Percentiles rank a stretch among this genome's conserved stretches.
phyloP scores from a whole-genome alignment of 2,888 invertebrate species.

The Thymelicus lineola region DNA sequence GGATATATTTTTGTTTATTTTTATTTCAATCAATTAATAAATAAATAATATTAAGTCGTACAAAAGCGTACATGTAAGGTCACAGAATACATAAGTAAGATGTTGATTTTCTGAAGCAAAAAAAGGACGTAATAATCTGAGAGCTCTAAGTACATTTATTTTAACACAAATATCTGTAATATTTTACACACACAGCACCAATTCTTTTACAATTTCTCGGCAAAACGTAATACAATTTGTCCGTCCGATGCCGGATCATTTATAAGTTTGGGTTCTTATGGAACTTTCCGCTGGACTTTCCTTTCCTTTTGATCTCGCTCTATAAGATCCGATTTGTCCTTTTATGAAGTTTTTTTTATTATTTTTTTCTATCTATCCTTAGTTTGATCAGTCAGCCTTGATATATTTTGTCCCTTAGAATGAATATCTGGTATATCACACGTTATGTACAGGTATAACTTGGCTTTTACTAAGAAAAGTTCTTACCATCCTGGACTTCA shows the following conservation, averaged over 20 bases:
- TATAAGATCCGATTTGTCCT: conserved; percentile 48
- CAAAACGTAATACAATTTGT: conserved; percentile 58
- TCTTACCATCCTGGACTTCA: too few species aligned
- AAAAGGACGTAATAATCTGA: too few species aligned
- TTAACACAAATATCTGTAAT: background rate
- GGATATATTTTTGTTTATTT: too few species aligned
- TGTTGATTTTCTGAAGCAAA: too few species aligned
- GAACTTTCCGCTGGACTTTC: conserved; percentile 52
- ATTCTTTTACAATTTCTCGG: conserved; percentile 19
- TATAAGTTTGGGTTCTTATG: conserved; percentile 49
- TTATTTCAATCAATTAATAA: too few species aligned
- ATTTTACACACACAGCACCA: conserved; percentile 5
- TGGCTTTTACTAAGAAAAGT: background rate
- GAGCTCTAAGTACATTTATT: too few species aligned
- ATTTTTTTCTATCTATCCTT: conserved; percentile 52
- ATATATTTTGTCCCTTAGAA: background rate
- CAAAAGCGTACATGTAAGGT: too few species aligned
- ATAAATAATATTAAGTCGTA: too few species aligned
- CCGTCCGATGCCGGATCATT: conserved; percentile 52
- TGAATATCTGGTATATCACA: conserved; percentile 3
- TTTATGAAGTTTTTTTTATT: conserved; percentile 58
- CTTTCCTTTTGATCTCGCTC: conserved; percentile 64
- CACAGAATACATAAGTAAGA: too few species aligned
- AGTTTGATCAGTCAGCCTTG: conserved; percentile 41
- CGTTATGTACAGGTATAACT: background rate